phyloP scores from a whole-genome alignment of 2,888 invertebrate genomes.

The Archaeoteleia sp. region DNA sequence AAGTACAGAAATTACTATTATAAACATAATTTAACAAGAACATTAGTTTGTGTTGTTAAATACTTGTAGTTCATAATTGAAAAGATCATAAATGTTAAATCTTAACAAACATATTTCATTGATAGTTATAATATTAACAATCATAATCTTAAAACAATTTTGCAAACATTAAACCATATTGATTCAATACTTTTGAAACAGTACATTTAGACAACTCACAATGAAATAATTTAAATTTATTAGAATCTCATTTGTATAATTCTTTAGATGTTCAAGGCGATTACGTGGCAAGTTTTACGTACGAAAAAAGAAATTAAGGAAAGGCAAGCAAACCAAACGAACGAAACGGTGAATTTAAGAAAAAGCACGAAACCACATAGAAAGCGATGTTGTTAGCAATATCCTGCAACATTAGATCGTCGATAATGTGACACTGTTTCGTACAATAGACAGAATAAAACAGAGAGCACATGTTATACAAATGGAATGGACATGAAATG shows the following conservation, averaged over 20 bases:
- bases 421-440: slow-evolving; percentile 59
- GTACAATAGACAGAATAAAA: slow-evolving; percentile 59
- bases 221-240: too few species aligned
- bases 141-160: too few species aligned
- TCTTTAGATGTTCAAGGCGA: slow-evolving; percentile 82
- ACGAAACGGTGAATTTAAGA: slow-evolving; percentile 84
- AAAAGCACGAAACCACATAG: slow-evolving; percentile 79
- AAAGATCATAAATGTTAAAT: too few species aligned
- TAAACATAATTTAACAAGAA: too few species aligned
- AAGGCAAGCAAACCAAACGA: slow-evolving; percentile 81
- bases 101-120: too few species aligned
- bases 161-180: too few species aligned
- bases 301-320: slow-evolving; percentile 89
- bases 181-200: too few species aligned
- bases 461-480: slow-evolving; percentile 57
- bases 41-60: too few species aligned
- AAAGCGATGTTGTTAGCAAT: slow-evolving; percentile 73
- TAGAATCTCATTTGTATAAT: slow-evolving; percentile 5
- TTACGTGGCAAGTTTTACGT: slow-evolving; percentile 87
- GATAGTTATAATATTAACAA: too few species aligned
- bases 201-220: too few species aligned
- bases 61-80: too few species aligned
- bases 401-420: slow-evolving; percentile 53
- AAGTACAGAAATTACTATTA: too few species aligned
- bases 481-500: slow-evolving; percentile 61